These are phyloP conservation scores for Apistogramma diplotaenia DNA, from an alignment of 2,113 vertebrate species.

Conservation along the genomic window DNA sequence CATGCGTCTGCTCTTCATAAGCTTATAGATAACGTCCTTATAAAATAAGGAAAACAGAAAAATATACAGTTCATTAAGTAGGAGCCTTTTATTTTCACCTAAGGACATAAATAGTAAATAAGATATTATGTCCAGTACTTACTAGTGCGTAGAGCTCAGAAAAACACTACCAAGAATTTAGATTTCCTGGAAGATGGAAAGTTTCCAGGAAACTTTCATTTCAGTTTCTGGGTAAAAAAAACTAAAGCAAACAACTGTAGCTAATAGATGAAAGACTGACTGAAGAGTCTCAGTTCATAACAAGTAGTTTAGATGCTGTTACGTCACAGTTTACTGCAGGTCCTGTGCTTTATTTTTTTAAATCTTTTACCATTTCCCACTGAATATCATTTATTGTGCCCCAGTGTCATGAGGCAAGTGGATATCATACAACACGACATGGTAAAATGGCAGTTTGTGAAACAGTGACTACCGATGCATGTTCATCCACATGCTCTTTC, in stretches of 20 bases:
- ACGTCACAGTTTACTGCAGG: not conserved
- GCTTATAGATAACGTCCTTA: not conserved
- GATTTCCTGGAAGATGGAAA: no score
- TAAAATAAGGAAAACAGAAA: no score
- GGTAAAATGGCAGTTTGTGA: not conserved
- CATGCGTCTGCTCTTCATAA: not conserved
- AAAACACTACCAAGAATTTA: no score
- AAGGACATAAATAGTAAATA: not conserved
- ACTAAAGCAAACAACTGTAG: no score
- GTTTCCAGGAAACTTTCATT: no score
- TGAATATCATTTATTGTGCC: not conserved
- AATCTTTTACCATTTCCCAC: not conserved
- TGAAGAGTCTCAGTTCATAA: no score
- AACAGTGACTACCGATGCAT: no score
- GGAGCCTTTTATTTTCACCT: not conserved
- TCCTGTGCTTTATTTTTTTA: not conserved
- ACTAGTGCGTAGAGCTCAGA: no score
- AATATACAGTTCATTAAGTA: not conserved
- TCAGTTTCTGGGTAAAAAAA: no score
- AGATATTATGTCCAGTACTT: not conserved
- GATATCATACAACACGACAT: not conserved
- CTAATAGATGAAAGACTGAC: no score
- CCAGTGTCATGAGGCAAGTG: not conserved
- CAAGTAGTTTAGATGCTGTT: not conserved
- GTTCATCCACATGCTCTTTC: no score